phyloP scores from a whole-genome alignment of 1,140 invertebrate species.

The Chelonus insularis region DNA sequence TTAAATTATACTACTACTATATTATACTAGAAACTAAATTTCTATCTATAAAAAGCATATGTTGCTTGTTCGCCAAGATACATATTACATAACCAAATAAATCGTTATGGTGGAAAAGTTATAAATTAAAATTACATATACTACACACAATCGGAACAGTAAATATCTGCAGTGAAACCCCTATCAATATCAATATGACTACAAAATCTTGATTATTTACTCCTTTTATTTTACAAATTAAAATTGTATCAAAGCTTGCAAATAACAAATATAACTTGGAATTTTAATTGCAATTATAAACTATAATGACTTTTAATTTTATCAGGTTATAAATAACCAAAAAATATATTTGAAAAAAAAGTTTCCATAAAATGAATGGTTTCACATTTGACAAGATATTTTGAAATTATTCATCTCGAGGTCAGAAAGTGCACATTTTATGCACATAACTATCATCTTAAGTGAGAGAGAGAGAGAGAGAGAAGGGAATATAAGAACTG shows the following conservation, averaged over 20 bases:
- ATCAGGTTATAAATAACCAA: no score
- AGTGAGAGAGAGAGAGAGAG: not conserved
- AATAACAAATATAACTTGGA: no score
- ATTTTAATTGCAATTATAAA: no score
- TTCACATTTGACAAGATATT: constrained; percentile 24
- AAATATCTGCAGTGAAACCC: not conserved
- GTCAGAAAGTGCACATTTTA: constrained; percentile 28
- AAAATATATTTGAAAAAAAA: no score
- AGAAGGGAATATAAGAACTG: not conserved
- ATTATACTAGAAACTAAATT: constrained; percentile 34
- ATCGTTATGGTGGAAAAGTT: constrained; percentile 45
- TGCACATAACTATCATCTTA: constrained; percentile 3
- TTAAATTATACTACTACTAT: constrained; percentile 26
- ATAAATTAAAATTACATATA: not conserved
- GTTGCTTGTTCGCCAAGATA: constrained; percentile 30
- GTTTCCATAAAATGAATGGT: no score
- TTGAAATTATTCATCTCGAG: constrained; percentile 36
- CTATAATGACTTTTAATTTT: no score
- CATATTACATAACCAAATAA: constrained; percentile 46
- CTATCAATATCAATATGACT: no score
- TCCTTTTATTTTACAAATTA: no score
- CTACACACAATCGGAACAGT: not conserved
- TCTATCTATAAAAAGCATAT: constrained; percentile 36
- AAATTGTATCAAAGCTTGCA: no score
- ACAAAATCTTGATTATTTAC: no score